Evolutionary conservation across 2,797 vertebrate genomes (phyloP).

Genomic region (Dicrostonyx torquatus): DNA sequence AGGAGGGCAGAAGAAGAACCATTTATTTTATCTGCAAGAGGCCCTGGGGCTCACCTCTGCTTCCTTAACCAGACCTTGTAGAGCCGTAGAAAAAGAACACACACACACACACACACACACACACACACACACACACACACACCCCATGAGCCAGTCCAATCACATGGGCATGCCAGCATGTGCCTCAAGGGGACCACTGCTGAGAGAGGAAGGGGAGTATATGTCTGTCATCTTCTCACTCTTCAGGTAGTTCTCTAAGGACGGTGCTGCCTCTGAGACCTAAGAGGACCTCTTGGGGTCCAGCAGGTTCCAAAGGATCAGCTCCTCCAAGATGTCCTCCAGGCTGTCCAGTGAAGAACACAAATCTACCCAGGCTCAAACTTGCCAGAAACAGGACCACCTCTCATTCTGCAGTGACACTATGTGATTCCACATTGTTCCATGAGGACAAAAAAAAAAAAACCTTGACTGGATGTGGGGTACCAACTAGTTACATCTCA

Average conservation of each 20-base stretch:
- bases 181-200: neutral
- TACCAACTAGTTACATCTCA: neutral
- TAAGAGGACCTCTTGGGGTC: neutral
- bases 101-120: neutral
- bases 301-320: neutral
- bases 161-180: neutral
- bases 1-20: neutral
- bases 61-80: neutral
- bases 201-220: neutral
- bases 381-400: neutral
- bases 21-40: neutral
- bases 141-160: neutral
- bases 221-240: neutral
- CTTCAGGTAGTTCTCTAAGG: neutral
- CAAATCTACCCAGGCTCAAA: neutral
- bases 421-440: neutral
- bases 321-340: neutral
- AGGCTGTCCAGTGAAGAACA: neutral
- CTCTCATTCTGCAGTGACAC: neutral
- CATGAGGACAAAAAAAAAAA: rapidly evolving
- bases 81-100: neutral
- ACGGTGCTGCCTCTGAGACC: neutral
- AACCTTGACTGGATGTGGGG: neutral
- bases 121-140: neutral
- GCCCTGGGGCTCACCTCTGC: neutral